Evolutionary conservation across 2,113 vertebrate species (phyloP).

Genomic region (Dinomys branickii): DNA sequence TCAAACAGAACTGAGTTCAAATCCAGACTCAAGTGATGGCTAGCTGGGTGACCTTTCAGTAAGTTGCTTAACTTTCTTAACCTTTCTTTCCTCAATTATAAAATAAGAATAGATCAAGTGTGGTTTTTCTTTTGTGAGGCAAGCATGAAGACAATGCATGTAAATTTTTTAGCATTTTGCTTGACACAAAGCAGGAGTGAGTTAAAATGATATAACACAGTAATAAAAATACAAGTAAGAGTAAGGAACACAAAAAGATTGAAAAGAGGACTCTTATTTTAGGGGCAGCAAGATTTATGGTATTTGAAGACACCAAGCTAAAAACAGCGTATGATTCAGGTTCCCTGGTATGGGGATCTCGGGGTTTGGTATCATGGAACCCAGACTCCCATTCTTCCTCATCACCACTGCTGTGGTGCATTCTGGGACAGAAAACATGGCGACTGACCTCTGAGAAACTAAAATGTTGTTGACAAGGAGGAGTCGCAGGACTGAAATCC

Average conservation of each 20-base stretch:
- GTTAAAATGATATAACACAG: constrained; percentile 1
- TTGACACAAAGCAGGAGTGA: constrained; percentile 12
- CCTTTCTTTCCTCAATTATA: neutral
- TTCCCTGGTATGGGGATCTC: neutral
- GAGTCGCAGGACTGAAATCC: neutral
- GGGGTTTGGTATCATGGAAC: neutral
- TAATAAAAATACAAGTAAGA: neutral
- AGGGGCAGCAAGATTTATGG: neutral
- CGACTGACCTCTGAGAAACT: neutral
- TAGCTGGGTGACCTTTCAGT: neutral
- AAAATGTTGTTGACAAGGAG: neutral
- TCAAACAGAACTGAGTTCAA: neutral
- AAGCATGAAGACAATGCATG: neutral
- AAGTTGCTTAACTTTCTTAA: neutral
- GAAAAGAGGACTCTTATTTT: neutral
- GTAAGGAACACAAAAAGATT: neutral
- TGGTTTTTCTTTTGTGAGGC: neutral
- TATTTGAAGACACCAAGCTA: neutral
- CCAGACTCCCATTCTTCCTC: neutral
- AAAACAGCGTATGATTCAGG: neutral
- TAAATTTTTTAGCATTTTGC: neutral
- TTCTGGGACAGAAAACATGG: neutral
- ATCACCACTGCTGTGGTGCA: too few relatives aligned
- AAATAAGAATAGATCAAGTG: neutral
- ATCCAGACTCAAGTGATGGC: neutral